Percentiles rank a stretch among this genome's conserved stretches.
Conservation (phyloP, 2,888 invertebrate species). For the Lepidonotus clava region DNA sequence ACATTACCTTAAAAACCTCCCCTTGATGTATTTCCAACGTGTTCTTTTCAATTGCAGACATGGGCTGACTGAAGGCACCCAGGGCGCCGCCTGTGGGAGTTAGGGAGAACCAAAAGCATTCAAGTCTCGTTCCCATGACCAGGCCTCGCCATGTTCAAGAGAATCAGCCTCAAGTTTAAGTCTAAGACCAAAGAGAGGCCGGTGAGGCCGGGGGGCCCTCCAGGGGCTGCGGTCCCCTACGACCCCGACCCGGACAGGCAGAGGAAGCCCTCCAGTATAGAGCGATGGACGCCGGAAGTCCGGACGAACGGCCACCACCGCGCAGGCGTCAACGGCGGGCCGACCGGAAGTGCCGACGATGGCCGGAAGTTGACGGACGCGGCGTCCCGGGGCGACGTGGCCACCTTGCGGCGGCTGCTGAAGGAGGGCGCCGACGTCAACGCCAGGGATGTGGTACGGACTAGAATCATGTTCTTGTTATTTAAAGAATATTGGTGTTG, state of each 20-base stretch:
- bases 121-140: too few relatives aligned
- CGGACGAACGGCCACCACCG: background rate
- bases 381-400: constrained; percentile 51
- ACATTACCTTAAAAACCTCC: too few relatives aligned
- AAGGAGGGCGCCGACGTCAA: constrained; percentile 52
- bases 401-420: constrained; percentile 15
- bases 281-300: constrained; percentile 3
- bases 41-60: background rate
- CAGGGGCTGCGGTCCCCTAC: constrained; percentile 54
- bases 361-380: constrained; percentile 50
- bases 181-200: constrained; percentile 4
- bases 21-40: too few relatives aligned
- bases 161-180: constrained; percentile 34
- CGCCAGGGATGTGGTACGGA: constrained; percentile 48
- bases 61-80: background rate
- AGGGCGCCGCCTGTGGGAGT: background rate
- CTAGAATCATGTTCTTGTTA: too few relatives aligned
- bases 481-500: too few relatives aligned
- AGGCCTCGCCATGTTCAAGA: constrained; percentile 6
- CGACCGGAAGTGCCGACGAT: background rate
- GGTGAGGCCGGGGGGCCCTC: constrained; percentile 5
- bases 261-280: background rate
- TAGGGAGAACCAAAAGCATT: background rate
- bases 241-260: constrained; percentile 22
- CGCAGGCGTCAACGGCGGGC: background rate